Evolutionary conservation across 2,113 vertebrate genomes (phyloP), one percentile per base, ranked within the genome.

Genomic region (Ornithorhynchus anatinus): DNA sequence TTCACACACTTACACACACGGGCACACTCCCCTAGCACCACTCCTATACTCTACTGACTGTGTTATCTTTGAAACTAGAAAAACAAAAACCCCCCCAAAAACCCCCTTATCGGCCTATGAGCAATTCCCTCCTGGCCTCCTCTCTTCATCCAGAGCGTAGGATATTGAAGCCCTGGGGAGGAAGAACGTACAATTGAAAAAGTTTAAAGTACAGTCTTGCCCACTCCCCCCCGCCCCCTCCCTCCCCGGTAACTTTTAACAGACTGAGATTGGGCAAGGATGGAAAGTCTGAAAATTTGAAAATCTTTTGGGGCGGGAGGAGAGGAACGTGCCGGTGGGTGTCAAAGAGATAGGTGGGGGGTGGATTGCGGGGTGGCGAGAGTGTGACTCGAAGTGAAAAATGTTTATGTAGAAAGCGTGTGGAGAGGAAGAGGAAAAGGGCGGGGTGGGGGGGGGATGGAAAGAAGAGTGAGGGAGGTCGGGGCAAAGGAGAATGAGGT

Each of bases 281-380:
- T 50, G 47, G 31, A 50, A 36, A 56, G 35, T 40, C 58, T 68
- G 8, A n/a, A n/a, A n/a, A n/a, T n/a, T n/a, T n/a, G n/a, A n/a
- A n/a, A n/a, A n/a, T n/a, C 22, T 37, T 42, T n/a, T 1, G 39
- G 59, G n/a, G 59, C 70, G 59, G 84, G 69, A 61, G 80, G 38
- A 60, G 75, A 69, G 36, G 56, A 78, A 37, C 69, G 59, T 72
- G 52, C 43, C 38, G 22, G 32, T 29, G 62, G 54, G 72, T 77
- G 78, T 81, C 64, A 72, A 69, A 77, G 72, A 58, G 36, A n/a
- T 60, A 40, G 66, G 79, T 66, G 45, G 75, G 69, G 70, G 82
- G 15, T 23, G 6, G 1, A 43, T 32, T 72, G 63, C 52, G n/a
- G 43, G 37, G 69, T 72, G 69, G 76, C 56, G 58, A 86, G 38